A percentile compares a stretch with the other conserved stretches of the same genome.
Evolutionary conservation across 1,140 invertebrate species (phyloP).

Genomic region (Caenorhabditis briggsae): DNA sequence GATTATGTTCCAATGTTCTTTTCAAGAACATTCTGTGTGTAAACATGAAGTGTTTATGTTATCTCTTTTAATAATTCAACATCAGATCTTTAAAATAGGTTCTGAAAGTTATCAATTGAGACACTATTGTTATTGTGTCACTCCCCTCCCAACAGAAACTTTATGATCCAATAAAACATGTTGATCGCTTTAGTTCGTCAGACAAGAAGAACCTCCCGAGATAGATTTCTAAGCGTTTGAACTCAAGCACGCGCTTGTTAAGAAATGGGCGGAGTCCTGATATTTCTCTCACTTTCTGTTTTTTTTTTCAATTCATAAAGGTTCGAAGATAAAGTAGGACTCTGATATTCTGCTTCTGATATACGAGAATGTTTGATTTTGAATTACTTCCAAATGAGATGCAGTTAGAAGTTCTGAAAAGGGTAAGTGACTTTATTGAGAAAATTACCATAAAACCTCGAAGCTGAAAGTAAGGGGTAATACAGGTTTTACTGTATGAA

Average conservation of each 20-base stretch:
- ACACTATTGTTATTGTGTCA: neutral
- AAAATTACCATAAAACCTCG: neutral
- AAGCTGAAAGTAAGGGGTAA: too few relatives aligned
- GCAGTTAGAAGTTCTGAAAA: constrained; percentile 36
- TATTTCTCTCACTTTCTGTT: neutral
- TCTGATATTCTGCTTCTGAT: neutral
- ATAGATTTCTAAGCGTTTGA: constrained; percentile 44
- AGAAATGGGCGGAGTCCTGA: constrained; percentile 14
- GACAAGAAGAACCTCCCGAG: neutral
- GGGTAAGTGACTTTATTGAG: neutral
- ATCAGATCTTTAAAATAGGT: neutral
- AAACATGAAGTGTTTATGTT: too few relatives aligned
- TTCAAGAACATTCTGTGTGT: too few relatives aligned
- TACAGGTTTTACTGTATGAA: too few relatives aligned
- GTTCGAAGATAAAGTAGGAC: neutral
- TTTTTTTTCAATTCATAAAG: constrained; percentile 6
- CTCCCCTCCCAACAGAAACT: neutral
- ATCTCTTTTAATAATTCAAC: too few relatives aligned
- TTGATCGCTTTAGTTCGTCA: constrained; percentile 26
- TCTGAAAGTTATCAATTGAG: neutral
- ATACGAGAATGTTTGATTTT: neutral
- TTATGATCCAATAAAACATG: constrained; percentile 40
- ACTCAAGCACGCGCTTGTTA: constrained; percentile 36
- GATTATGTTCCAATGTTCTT: too few relatives aligned
- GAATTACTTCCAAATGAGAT: constrained; percentile 26